A percentile compares a stretch with the other conserved stretches of the same genome.
Evolutionary conservation across 2,888 invertebrate species (phyloP).

Genomic region (Lasioglossum calceatum): DNA sequence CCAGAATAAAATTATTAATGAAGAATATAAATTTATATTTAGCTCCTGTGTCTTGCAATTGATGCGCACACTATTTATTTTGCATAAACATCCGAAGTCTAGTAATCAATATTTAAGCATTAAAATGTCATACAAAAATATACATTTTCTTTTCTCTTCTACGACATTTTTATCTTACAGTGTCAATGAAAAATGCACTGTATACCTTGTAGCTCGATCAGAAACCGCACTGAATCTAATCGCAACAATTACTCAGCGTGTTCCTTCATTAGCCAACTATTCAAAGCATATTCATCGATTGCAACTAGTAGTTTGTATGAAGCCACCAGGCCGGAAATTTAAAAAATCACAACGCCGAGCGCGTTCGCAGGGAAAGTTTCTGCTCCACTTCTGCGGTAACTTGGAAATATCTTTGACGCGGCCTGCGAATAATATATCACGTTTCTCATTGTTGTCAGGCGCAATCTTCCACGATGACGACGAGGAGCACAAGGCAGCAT

Average conservation of each 20-base stretch:
- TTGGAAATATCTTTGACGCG: constrained; percentile 8
- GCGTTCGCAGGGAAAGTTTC: background rate
- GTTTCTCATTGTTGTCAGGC: constrained; percentile 69
- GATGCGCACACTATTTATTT: too few relatives aligned
- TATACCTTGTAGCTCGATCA: too few relatives aligned
- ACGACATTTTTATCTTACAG: too few relatives aligned
- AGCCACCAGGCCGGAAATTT: background rate
- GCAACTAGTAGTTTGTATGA: background rate
- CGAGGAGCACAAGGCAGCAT: constrained; percentile 71
- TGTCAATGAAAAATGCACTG: too few relatives aligned
- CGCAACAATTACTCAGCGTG: background rate
- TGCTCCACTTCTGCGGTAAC: background rate
- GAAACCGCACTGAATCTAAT: too few relatives aligned
- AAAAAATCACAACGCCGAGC: background rate
- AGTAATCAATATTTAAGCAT: too few relatives aligned
- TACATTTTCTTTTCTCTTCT: too few relatives aligned
- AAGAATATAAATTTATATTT: too few relatives aligned
- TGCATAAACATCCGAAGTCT: too few relatives aligned
- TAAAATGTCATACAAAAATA: too few relatives aligned
- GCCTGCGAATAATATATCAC: constrained; percentile 32
- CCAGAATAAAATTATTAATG: too few relatives aligned
- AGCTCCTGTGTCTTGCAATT: too few relatives aligned
- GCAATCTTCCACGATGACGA: constrained; percentile 80
- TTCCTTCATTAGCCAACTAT: background rate
- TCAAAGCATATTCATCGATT: background rate